Base-by-base conservation (phyloP, 2,797 vertebrate genomes). In the Melopsittacus undulatus region DNA sequence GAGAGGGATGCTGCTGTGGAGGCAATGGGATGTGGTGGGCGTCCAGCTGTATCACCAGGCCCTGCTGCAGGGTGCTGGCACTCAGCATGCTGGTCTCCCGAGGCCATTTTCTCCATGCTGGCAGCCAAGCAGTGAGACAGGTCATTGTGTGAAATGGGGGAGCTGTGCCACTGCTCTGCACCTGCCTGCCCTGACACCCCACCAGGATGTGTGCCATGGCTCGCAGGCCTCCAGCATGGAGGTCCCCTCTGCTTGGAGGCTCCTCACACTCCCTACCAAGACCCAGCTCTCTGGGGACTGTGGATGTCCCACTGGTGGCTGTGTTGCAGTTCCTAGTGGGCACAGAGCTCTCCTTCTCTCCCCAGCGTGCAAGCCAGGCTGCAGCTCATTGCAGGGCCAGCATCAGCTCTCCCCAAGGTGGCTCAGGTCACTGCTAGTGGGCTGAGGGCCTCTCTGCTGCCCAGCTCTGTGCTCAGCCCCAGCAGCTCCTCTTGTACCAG, bases 401-500 rank as follows among this genome's bases (percentile, higher is more conserved):
- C 17, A 5, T 5, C 6, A 5, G 10, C 42, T 62, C 24, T 66
- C 26, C 36, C 56, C 74, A 82, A 20, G 90, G 76, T 88, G 76
- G 38, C 57, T 86, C 57, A 52, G 79, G 62, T 85, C 92, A 73
- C 29, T 70, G 49, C 43, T 87, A 56, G 34, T 73, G 51, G 51
- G 32, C 27, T 38, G n/a, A 32, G 13, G 13, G 14, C 12, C 7
- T 91, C 40, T 0, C 3, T 22, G n/a, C 56, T 64, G 30, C 63
- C 49, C 48, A 45, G 77, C 85, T 88, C 87, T 5, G 0, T 0
- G 8, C 42, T 91, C 40, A 6, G 45, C n/a, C 72, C 46, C 14
- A 1, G 56, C 84, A 92, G 67, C 80, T 94, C 74, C 93, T 96
- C 40, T 90, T 79, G 90, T 63, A 90, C 83, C 40, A 83, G 94